A percentile compares a stretch with the other conserved stretches of the same genome.
phyloP scores from a whole-genome alignment of 2,888 invertebrate species.

The Meiosimyza platycephala region DNA sequence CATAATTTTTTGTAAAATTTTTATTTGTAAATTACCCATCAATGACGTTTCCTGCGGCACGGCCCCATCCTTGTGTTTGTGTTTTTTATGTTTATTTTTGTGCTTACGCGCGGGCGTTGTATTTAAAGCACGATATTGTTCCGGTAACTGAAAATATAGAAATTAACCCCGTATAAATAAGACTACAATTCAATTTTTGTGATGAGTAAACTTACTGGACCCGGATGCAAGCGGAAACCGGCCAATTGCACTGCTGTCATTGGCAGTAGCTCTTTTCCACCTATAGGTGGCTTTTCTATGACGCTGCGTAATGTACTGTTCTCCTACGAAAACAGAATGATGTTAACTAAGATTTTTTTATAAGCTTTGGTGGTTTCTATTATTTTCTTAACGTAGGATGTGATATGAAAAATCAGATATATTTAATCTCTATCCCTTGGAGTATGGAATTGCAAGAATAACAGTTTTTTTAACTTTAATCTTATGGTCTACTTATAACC shows the following conservation, averaged over 20 bases:
- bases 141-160: constrained; percentile 76
- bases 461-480: too few species aligned
- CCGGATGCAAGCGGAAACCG: constrained; percentile 94
- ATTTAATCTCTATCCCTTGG: too few species aligned
- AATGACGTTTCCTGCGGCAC: constrained; percentile 81
- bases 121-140: constrained; percentile 93
- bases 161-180: constrained; percentile 24
- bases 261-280: constrained; percentile 89
- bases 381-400: too few species aligned
- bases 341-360: too few species aligned
- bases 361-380: too few species aligned
- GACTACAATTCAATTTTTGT: not conserved
- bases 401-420: too few species aligned
- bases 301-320: constrained; percentile 91
- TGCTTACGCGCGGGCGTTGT: constrained; percentile 93
- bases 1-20: not conserved
- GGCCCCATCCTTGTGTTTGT: constrained; percentile 90
- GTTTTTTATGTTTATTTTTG: constrained; percentile 95
- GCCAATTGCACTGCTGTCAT: constrained; percentile 88
- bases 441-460: too few species aligned
- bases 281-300: constrained; percentile 95
- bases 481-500: too few species aligned
- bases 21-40: constrained; percentile 69
- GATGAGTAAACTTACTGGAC: constrained; percentile 71
- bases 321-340: constrained; percentile 66